phyloP scores from a whole-genome alignment of 1,140 invertebrate species.

The Drosophila yakuba region DNA sequence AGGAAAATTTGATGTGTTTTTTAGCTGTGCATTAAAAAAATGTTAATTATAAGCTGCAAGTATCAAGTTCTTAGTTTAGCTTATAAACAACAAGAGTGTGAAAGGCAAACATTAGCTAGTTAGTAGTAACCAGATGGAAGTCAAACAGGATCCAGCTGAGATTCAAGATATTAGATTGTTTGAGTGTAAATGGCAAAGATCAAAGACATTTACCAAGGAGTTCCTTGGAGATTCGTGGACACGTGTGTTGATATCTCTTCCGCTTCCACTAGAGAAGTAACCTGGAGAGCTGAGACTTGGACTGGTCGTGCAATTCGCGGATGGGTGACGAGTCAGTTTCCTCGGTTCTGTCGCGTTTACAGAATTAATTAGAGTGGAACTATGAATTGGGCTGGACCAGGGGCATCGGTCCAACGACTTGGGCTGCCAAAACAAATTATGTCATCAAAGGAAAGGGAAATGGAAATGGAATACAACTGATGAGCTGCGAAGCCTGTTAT shows the following conservation, averaged over 20 bases:
- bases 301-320: constrained; percentile 34
- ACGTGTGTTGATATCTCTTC: constrained; percentile 21
- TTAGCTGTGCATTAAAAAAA: not conserved
- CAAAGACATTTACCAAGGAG: constrained; percentile 4
- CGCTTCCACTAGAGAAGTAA: constrained; percentile 10
- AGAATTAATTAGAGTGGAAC: constrained; percentile 65
- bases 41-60: not conserved
- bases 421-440: constrained; percentile 51
- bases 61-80: not conserved
- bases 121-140: not conserved
- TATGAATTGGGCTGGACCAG: constrained; percentile 22
- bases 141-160: constrained; percentile 12
- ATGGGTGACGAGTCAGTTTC: constrained; percentile 42
- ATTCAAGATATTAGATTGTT: not conserved
- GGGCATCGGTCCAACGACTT: constrained; percentile 8
- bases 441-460: constrained; percentile 63
- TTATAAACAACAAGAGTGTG: not conserved
- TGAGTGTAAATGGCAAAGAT: not conserved
- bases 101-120: constrained; percentile 8
- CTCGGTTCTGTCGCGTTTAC: constrained; percentile 49
- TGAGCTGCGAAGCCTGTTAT: constrained; percentile 37
- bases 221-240: not conserved
- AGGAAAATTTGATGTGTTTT: not conserved
- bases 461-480: constrained; percentile 28
- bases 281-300: constrained; percentile 11